phyloP scores from a whole-genome alignment of 1,140 invertebrate genomes.

The Macrostomum lignano region DNA sequence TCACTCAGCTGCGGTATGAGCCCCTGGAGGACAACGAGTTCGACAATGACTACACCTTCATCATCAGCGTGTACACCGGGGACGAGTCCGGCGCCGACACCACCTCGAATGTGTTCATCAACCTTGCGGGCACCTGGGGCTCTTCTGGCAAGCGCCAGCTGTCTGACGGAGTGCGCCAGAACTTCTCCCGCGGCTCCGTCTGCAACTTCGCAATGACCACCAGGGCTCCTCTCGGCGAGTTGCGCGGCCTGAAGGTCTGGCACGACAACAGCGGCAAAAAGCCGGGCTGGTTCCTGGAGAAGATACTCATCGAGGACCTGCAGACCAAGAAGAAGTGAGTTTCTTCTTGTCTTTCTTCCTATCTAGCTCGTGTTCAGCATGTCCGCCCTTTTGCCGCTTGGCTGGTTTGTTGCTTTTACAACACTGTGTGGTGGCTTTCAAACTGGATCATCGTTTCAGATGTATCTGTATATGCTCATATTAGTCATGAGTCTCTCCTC shows the following conservation, averaged over 20 bases:
- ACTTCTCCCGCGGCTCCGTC: conserved; percentile 1
- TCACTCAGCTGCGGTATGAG: conserved; percentile 1
- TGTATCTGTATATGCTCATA: no score
- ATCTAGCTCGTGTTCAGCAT: background rate
- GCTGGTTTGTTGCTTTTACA: no score
- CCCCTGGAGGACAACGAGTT: conserved; percentile 1
- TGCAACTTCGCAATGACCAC: conserved; percentile 8
- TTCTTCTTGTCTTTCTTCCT: background rate
- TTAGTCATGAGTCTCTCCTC: no score
- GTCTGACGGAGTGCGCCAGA: conserved; percentile 2
- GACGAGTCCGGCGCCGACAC: background rate
- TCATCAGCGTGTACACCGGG: conserved; percentile 2
- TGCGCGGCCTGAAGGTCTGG: conserved; percentile 7
- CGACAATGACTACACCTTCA: background rate
- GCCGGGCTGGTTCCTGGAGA: conserved; percentile 8
- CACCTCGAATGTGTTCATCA: background rate
- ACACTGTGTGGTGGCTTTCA: no score
- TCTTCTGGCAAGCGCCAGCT: background rate
- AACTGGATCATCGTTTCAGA: no score
- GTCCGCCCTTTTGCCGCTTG: no score
- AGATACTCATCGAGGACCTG: conserved; percentile 8
- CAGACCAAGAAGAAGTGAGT: conserved; percentile 4
- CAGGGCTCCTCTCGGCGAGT: conserved; percentile 2
- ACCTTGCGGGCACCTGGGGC: conserved; percentile 1
- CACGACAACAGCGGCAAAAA: conserved; percentile 5